Evolutionary conservation across 2,797 vertebrate species (phyloP).

Genomic region (Netta rufina): DNA sequence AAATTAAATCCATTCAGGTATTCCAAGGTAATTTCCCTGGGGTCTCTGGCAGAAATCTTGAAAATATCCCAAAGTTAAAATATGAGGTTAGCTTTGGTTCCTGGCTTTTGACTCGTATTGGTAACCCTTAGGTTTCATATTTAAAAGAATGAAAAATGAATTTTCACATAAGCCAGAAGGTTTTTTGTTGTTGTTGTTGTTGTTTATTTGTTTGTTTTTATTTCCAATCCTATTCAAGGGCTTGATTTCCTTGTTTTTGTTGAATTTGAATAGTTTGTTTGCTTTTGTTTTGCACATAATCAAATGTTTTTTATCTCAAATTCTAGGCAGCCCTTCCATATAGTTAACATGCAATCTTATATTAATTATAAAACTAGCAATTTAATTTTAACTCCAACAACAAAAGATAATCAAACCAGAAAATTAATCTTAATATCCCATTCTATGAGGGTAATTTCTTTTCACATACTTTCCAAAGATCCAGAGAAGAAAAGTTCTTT

Average conservation of each 20-base stretch:
- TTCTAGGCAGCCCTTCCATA: background rate
- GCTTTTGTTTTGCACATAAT: background rate
- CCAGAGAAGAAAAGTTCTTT: background rate
- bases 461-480: background rate
- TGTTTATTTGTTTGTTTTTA: background rate
- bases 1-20: background rate
- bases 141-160: background rate
- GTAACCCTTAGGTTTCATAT: background rate
- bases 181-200: too few relatives aligned
- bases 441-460: background rate
- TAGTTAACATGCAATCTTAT: background rate
- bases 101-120: background rate
- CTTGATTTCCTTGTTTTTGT: background rate
- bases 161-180: background rate
- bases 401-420: background rate
- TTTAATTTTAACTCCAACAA: background rate
- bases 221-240: background rate
- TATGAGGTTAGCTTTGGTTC: background rate
- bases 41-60: background rate
- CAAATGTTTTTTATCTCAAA: constrained; percentile 4
- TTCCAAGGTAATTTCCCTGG: background rate
- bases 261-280: background rate
- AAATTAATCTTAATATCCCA: background rate
- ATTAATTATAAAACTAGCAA: background rate
- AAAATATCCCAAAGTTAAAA: constrained; percentile 24